phyloP scores from a whole-genome alignment of 2,797 vertebrate genomes.

The Heteromormyrus szaboi region DNA sequence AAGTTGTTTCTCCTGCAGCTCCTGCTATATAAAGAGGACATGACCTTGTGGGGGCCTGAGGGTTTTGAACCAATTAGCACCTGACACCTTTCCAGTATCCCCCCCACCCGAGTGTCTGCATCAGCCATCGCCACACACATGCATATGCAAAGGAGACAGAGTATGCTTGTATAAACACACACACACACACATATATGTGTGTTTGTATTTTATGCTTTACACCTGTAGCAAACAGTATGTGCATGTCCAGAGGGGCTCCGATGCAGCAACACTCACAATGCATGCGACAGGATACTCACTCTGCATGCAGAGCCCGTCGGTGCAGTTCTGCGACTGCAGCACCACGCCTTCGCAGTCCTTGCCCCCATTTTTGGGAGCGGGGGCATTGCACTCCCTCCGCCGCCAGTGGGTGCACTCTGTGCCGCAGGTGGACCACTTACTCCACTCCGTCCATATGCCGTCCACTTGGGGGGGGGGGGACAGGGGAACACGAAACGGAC shows the following conservation, averaged over 20 bases:
- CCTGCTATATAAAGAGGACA: neutral
- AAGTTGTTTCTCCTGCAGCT: neutral
- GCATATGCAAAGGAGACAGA: neutral
- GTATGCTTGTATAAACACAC: neutral
- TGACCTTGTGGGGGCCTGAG: neutral
- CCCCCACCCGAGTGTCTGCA: neutral
- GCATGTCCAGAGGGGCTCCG: neutral
- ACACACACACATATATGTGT: neutral
- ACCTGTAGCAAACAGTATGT: neutral
- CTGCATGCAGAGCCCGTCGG: conserved; percentile 96
- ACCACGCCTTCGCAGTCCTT: conserved; percentile 93
- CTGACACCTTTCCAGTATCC: neutral
- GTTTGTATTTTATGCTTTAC: neutral
- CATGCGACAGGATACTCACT: conserved; percentile 69
- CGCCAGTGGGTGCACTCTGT: conserved; percentile 98
- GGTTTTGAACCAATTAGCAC: neutral
- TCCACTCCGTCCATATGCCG: conserved; percentile 95
- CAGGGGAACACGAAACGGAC: too few species aligned
- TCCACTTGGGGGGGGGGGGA: conserved; percentile 74
- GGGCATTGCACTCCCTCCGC: conserved; percentile 82
- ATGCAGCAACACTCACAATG: neutral
- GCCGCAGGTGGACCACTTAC: conserved; percentile 97
- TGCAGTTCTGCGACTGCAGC: conserved; percentile 97
- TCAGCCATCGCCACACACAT: neutral
- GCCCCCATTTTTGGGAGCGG: conserved; percentile 88